Evolutionary conservation across 2,888 invertebrate species (phyloP).

Genomic region (Leistus spinibarbis): DNA sequence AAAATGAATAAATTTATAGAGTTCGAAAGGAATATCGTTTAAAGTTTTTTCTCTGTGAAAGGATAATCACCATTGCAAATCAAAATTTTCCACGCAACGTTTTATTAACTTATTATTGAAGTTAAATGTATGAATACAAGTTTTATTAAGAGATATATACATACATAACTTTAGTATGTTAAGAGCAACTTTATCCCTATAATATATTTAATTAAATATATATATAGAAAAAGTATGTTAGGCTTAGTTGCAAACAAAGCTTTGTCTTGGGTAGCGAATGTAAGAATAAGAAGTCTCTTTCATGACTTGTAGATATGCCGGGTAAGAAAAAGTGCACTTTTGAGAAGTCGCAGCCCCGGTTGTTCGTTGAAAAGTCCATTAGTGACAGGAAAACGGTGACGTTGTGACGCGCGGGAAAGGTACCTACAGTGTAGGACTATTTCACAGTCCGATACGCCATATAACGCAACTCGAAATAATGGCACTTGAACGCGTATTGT

Average conservation of each 20-base stretch:
- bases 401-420: neutral
- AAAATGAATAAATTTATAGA: neutral
- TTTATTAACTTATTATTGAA: too few relatives aligned
- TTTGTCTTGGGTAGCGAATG: neutral
- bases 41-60: neutral
- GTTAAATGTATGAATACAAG: too few relatives aligned
- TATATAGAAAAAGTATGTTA: neutral
- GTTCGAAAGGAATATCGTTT: neutral
- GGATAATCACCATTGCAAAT: neutral
- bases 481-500: constrained; percentile 1
- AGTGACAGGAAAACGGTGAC: constrained; percentile 2
- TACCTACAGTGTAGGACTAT: neutral
- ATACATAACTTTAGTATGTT: too few relatives aligned
- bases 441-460: constrained; percentile 1
- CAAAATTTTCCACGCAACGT: neutral
- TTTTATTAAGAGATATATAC: too few relatives aligned
- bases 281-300: neutral
- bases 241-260: neutral
- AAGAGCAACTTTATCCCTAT: too few relatives aligned
- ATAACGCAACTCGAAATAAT: constrained; percentile 6
- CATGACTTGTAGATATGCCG: neutral
- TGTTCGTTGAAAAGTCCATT: constrained; percentile 1
- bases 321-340: neutral
- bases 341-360: neutral
- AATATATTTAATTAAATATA: neutral